These are phyloP conservation scores for Heliothis virescens DNA, from an alignment of 1,140 invertebrate species.

Conservation along the genomic window DNA sequence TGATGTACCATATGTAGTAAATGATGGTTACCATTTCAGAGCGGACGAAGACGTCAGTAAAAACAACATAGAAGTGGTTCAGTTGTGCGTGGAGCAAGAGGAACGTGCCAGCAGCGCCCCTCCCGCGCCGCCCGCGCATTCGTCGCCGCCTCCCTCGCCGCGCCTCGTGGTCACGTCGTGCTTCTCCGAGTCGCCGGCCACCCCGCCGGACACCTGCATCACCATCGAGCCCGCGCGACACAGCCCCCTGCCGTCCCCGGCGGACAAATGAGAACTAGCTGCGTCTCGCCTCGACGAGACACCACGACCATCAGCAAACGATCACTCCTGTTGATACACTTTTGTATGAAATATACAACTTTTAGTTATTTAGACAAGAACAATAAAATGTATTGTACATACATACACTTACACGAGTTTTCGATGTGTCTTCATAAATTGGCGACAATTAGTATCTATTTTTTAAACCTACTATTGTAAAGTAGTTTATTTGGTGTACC, in stretches of 20 bases:
- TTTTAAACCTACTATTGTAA: conserved; percentile 61
- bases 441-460: conserved; percentile 61
- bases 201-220: conserved; percentile 65
- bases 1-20: too few relatives aligned
- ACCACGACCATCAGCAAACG: neutral
- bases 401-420: conserved; percentile 54
- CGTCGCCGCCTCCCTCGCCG: conserved; percentile 62
- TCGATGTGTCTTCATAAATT: conserved; percentile 62
- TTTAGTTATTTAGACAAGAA: conserved; percentile 54
- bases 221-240: conserved; percentile 53
- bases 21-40: neutral
- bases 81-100: conserved; percentile 67
- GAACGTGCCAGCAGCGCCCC: conserved; percentile 72
- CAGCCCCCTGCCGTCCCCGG: conserved; percentile 37
- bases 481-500: conserved; percentile 22
- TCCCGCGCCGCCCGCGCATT: conserved; percentile 51
- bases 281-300: conserved; percentile 57
- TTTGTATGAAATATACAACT: conserved; percentile 61
- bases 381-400: conserved; percentile 45
- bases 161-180: conserved; percentile 49
- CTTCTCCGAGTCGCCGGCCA: conserved; percentile 29
- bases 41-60: conserved; percentile 31
- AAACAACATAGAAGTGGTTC: conserved; percentile 60
- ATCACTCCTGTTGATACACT: conserved; percentile 57
- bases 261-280: conserved; percentile 57